phyloP scores from a whole-genome alignment of 2,888 invertebrate genomes.

The Tipula confusa region DNA sequence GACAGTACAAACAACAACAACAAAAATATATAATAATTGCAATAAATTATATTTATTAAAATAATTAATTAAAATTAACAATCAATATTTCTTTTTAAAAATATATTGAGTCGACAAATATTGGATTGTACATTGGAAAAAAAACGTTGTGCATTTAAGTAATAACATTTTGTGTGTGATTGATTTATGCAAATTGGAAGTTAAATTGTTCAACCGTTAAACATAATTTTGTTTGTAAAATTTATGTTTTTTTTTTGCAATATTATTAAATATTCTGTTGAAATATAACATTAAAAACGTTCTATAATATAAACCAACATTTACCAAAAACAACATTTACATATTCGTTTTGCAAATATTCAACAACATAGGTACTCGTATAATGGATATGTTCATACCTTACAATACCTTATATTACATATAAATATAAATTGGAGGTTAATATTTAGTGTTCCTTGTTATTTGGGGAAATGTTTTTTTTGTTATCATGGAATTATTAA shows the following conservation, averaged over 20 bases:
- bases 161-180: not conserved
- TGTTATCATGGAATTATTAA: conserved; percentile 12
- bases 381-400: conserved; percentile 12
- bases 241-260: not conserved
- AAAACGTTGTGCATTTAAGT: not conserved
- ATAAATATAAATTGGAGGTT: conserved; percentile 12
- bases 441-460: conserved; percentile 20
- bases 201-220: conserved; percentile 8
- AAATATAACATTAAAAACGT: not conserved
- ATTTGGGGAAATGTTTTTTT: not conserved
- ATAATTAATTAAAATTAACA: not conserved
- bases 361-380: not conserved
- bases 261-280: not conserved
- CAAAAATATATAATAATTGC: not conserved
- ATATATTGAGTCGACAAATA: not conserved
- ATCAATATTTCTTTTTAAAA: not conserved
- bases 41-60: not conserved
- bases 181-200: not conserved
- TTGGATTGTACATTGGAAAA: not conserved
- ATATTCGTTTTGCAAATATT: too few species aligned
- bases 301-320: too few species aligned
- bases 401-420: not conserved
- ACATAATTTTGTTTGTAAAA: not conserved
- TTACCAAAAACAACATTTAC: not conserved
- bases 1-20: not conserved